Base-by-base conservation (phyloP, 92 coral and sea anemone species). In the Actinostola sp. region DNA sequence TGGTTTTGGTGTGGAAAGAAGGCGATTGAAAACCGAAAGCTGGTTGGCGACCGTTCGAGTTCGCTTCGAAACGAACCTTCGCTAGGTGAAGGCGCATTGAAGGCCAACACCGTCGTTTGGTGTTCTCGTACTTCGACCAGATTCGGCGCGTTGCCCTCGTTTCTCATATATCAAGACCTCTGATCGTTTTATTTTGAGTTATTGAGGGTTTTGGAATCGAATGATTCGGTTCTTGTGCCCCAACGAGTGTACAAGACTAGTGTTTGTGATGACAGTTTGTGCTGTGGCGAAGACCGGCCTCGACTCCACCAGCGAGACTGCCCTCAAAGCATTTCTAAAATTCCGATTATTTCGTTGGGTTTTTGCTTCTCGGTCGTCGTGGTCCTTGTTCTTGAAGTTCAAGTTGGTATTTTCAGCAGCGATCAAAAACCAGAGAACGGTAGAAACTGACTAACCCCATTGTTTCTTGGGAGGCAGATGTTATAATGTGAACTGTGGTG, bases 341-440 rank as follows among this genome's bases (percentile, higher is more conserved):
- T 75, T 75, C 81, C 72, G 81, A 64, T 17, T 63, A 75, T 75
- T 63, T 75, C 72, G 81, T 63, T 25, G 33, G 52, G 16, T 48
- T 63, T 68, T 30, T 49, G 74, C n/a, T 33, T 15, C 74, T 50
- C 28, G 57, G 33, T 50, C 58, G 58, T 68, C 62, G 45, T 68
- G 30, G 24, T 19, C 14, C 30, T 39, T 9, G 15, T 50, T 68
- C 27, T 13, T 30, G 61, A 20, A 50, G 50, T 52, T 33, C 10
- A 51, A 68, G 61, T 10, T 28, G 54, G 2, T n/a, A 30, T 67
- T 68, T 51, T 52, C 23, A 30, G 62, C 61, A 68, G n/a, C 43
- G 58, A 51, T 50, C 45, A 51, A 68, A 50, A 68, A 34, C 11
- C 74, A 68, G 45, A 68, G 41, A 27, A 29, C 59, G 61, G 27